A percentile compares a stretch with the other conserved stretches of the same genome.
phyloP scores from a whole-genome alignment of 2,113 vertebrate genomes.

The Stegastes partitus region DNA sequence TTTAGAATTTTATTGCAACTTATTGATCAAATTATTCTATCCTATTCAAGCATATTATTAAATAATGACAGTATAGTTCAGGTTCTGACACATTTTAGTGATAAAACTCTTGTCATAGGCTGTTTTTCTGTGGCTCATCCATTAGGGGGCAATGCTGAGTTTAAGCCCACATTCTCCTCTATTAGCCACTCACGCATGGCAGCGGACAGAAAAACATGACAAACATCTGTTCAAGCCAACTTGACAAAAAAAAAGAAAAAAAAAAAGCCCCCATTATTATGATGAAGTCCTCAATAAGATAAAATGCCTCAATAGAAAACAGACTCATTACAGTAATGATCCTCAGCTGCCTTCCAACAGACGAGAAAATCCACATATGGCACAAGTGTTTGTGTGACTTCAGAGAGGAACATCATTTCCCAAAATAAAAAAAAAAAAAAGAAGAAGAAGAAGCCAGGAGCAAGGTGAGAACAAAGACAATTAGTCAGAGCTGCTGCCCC shows the following conservation, averaged over 20 bases:
- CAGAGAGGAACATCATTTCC: constrained; percentile 4
- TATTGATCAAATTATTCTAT: no score
- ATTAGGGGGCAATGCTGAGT: constrained; percentile 84
- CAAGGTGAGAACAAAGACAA: constrained; percentile 80
- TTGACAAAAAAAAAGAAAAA: not conserved
- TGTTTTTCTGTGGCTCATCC: constrained; percentile 58
- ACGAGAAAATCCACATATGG: not conserved
- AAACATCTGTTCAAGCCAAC: constrained; percentile 20
- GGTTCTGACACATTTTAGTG: not conserved
- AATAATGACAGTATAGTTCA: not conserved
- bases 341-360: not conserved
- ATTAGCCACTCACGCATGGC: not conserved
- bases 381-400: constrained; percentile 2
- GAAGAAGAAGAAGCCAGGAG: constrained; percentile 10
- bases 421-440: not conserved
- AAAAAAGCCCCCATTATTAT: constrained; percentile 1
- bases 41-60: not conserved
- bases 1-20: no score
- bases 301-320: constrained; percentile 30
- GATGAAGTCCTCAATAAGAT: constrained; percentile 21
- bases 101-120: not conserved
- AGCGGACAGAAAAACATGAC: not conserved
- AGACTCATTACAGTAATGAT: constrained; percentile 21
- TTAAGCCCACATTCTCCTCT: constrained; percentile 7
- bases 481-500: constrained; percentile 51